A percentile compares a stretch with the other conserved stretches of the same genome.
Evolutionary conservation across 2,888 invertebrate species (phyloP).

Genomic region (Carabus problematicus): DNA sequence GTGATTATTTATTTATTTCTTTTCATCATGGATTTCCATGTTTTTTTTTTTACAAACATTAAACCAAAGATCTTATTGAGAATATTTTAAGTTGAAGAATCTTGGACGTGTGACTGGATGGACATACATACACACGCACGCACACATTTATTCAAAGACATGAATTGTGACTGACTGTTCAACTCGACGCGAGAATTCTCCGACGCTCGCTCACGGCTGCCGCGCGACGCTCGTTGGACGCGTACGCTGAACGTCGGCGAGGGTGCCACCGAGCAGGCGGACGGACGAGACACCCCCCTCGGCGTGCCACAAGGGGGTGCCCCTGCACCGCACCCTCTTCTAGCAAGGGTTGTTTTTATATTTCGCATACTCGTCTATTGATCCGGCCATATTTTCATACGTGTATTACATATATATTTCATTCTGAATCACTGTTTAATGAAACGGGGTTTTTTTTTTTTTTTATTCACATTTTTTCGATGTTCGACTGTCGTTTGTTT

Average conservation of each 20-base stretch:
- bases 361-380: constrained; percentile 53
- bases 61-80: too few species aligned
- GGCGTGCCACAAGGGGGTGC: constrained; percentile 45
- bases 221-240: neutral
- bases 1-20: too few species aligned
- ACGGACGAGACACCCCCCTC: constrained; percentile 47
- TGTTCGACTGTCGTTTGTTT: constrained; percentile 17
- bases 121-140: constrained; percentile 5
- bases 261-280: too few species aligned
- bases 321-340: constrained; percentile 46
- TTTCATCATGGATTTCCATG: too few species aligned
- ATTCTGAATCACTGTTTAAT: constrained; percentile 41
- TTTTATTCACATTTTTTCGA: constrained; percentile 13
- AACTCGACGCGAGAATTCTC: too few species aligned
- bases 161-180: constrained; percentile 3
- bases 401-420: constrained; percentile 51
- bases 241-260: constrained; percentile 6
- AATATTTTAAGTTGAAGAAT: too few species aligned
- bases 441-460: constrained; percentile 29
- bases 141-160: constrained; percentile 12
- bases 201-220: neutral
- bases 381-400: constrained; percentile 52
- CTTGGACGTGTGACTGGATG: too few species aligned
- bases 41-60: too few species aligned
- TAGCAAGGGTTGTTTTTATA: constrained; percentile 53